phyloP scores from a whole-genome alignment of 1,140 invertebrate species.

The Thrips palmi region DNA sequence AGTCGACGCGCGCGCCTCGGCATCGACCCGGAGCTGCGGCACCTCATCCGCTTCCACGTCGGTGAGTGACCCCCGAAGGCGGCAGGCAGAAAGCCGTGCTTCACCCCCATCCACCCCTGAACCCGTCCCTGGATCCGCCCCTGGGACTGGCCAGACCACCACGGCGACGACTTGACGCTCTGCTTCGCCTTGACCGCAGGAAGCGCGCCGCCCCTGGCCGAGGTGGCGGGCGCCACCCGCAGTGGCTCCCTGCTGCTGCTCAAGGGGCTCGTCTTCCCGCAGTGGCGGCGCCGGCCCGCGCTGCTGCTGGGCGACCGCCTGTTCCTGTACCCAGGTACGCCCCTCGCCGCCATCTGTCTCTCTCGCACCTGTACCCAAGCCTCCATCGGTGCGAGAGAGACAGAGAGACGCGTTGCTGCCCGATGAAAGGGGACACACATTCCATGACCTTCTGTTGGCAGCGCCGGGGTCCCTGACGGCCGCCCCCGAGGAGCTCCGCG shows the following conservation, averaged over 20 bases:
- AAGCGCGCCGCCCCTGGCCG: conserved; percentile 26
- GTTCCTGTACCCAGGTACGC: conserved; percentile 35
- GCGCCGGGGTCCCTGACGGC: too few species aligned
- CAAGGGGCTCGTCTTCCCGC: conserved; percentile 46
- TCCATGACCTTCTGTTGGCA: too few species aligned
- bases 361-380: conserved; percentile 3
- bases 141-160: too few species aligned
- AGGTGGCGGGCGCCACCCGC: conserved; percentile 27
- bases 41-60: conserved; percentile 37
- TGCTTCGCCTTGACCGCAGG: conserved; percentile 20
- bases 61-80: conserved; percentile 21
- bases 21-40: conserved; percentile 40
- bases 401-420: background rate
- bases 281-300: conserved; percentile 39
- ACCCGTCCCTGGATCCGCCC: too few species aligned
- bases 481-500: too few species aligned
- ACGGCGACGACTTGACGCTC: too few species aligned
- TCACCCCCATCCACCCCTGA: conserved; percentile 6
- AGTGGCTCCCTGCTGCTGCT: conserved; percentile 38
- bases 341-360: background rate
- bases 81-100: background rate
- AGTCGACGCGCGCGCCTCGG: conserved; percentile 36
- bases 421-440: conserved; percentile 17
- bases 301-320: conserved; percentile 38
- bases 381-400: background rate